Percentiles rank a stretch among this genome's conserved stretches.
phyloP scores from a whole-genome alignment of 2,888 invertebrate genomes.

The Metallyticus violacea region DNA sequence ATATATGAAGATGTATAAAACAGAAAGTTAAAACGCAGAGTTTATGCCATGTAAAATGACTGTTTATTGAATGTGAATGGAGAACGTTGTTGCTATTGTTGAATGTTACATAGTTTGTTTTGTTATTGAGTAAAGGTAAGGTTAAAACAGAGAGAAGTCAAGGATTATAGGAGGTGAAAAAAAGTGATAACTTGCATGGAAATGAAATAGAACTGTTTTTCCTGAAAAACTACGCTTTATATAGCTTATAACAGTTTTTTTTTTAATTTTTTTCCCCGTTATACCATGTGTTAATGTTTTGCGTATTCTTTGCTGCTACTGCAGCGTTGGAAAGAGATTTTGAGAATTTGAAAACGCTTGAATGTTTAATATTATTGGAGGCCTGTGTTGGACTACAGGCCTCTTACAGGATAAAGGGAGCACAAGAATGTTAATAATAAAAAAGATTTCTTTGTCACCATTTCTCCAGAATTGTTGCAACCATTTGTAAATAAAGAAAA shows the following conservation, averaged over 20 bases:
- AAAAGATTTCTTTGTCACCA: conserved; percentile 22
- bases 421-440: conserved; percentile 5
- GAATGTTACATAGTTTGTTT: conserved; percentile 28
- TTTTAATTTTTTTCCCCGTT: not conserved
- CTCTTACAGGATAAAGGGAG: not conserved
- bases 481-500: conserved; percentile 58
- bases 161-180: not conserved
- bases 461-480: conserved; percentile 49
- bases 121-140: conserved; percentile 15
- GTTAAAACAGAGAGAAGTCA: not conserved
- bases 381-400: not conserved
- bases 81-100: conserved; percentile 26
- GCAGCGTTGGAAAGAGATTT: not conserved
- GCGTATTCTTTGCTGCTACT: not conserved
- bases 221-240: not conserved
- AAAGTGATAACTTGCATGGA: not conserved
- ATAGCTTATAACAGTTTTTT: not conserved
- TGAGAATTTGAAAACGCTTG: not conserved
- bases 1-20: not conserved
- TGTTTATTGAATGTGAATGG: not conserved
- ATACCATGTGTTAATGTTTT: not conserved
- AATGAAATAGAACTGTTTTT: not conserved
- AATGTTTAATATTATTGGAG: not conserved
- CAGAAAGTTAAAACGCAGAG: not conserved
- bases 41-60: not conserved